Base-by-base conservation (phyloP, 2,797 vertebrate genomes). In the Premnoplex brunnescens region DNA sequence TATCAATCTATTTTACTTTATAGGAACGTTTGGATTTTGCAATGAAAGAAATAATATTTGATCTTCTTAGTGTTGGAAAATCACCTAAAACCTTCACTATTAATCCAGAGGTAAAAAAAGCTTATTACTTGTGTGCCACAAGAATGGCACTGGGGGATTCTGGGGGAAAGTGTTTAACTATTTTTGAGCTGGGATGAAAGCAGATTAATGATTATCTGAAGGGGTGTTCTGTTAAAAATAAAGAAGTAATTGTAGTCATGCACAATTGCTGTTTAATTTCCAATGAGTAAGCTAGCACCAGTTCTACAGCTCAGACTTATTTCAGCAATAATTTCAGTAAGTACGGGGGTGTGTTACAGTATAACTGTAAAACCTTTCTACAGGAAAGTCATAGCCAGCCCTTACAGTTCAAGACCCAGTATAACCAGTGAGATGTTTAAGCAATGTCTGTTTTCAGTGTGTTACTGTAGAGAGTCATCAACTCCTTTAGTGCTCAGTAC, bases 31-130 rank as follows among this genome's bases (percentile, higher is more conserved):
- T 99, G 97, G 99, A 99, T 98, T 99, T 99, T 98, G 99, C 99
- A 96, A 99, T 99, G 99, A 99, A 99, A 98, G 99, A 99, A 98
- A 99, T 99, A 85, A 99, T 99, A 98, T 99, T 99, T 97, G 99
- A 99, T 98, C 99, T 99, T 95, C 98, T 99, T 91, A 99, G 99
- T 96, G 99, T 99, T 97, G 99, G 99, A 96, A 99, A 99, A 96
- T 99, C 99, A 96, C 98, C 99, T 85, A 99, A 99, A 98, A 99
- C 99, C 94, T 99, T 99, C 95, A 98, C 99, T 90, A 99, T 99
- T 97, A 99, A 99, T 96, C 99, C 99, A 97, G 99, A 99, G 99
- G 99, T 99, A 98, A 98, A 85, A 75, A 66, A 48, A 82, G 4
- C 37, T 87, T 20, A 8, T 79, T 87, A 55, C 12, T 89, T 92